phyloP scores from a whole-genome alignment of 2,888 invertebrate genomes.

The Rotaria magnacalcarata region DNA sequence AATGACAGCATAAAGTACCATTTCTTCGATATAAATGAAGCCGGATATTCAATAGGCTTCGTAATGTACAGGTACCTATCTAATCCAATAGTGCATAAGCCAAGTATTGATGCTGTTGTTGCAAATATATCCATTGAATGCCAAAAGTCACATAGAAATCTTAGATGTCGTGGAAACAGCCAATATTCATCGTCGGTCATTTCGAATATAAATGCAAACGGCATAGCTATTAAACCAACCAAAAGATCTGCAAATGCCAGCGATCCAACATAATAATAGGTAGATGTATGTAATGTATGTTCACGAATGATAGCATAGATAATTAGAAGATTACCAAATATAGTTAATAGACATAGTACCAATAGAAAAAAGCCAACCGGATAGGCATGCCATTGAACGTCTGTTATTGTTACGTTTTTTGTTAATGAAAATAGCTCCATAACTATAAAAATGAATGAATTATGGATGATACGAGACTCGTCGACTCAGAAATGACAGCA shows the following conservation, averaged over 20 bases:
- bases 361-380: background rate
- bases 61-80: constrained; percentile 93
- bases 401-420: background rate
- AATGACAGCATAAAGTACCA: constrained; percentile 81
- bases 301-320: background rate
- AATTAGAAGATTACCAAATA: background rate
- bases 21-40: constrained; percentile 60
- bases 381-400: background rate
- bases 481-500: background rate
- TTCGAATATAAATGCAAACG: constrained; percentile 24
- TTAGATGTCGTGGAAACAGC: background rate
- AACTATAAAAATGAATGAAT: background rate
- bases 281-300: background rate
- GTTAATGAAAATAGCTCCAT: background rate
- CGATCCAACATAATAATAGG: background rate
- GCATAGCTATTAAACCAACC: background rate
- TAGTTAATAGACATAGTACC: background rate
- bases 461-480: background rate
- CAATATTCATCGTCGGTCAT: constrained; percentile 10
- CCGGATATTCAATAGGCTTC: constrained; percentile 91
- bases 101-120: constrained; percentile 91
- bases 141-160: constrained; percentile 80
- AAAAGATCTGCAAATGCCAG: constrained; percentile 15
- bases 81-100: constrained; percentile 89
- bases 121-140: constrained; percentile 91